Evolutionary conservation across 2,888 invertebrate genomes (phyloP).

Genomic region (Scelioninae gen. 1): DNA sequence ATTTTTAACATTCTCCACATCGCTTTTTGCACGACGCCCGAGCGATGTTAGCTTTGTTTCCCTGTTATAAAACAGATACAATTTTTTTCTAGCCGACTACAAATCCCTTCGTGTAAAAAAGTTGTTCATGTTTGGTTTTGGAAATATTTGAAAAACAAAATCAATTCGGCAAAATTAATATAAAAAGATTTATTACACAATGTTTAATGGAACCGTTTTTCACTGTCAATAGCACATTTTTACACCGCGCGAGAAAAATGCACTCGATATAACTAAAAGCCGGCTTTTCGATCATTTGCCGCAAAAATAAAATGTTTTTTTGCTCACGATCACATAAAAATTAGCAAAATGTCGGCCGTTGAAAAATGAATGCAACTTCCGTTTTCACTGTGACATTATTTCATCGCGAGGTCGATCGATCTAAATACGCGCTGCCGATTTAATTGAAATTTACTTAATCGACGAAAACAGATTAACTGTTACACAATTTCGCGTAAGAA

Average conservation of each 20-base stretch:
- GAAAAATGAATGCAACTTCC: not conserved
- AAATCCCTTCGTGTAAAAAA: too few relatives aligned
- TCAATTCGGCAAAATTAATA: conserved; percentile 27
- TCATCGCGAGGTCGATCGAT: not conserved
- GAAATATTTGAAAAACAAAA: not conserved
- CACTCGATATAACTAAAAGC: not conserved
- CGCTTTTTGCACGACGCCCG: conserved; percentile 6
- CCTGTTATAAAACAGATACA: conserved; percentile 5
- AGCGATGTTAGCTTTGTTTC: conserved; percentile 25
- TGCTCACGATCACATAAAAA: conserved; percentile 9
- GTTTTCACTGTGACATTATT: not conserved
- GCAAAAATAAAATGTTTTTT: conserved; percentile 18
- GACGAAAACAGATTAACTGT: not conserved
- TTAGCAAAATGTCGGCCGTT: conserved; percentile 1
- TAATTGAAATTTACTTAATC: not conserved
- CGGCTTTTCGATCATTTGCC: conserved; percentile 13
- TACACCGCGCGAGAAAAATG: conserved; percentile 36
- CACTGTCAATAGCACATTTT: conserved; percentile 55
- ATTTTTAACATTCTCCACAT: conserved; percentile 17
- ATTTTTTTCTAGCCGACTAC: not conserved
- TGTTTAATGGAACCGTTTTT: conserved; percentile 33
- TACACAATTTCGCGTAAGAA: too few relatives aligned
- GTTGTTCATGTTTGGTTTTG: too few relatives aligned
- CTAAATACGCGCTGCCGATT: not conserved
- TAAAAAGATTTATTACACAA: conserved; percentile 27